Base-by-base conservation (phyloP, 2,113 vertebrate genomes). In the Accipiter cooperii region DNA sequence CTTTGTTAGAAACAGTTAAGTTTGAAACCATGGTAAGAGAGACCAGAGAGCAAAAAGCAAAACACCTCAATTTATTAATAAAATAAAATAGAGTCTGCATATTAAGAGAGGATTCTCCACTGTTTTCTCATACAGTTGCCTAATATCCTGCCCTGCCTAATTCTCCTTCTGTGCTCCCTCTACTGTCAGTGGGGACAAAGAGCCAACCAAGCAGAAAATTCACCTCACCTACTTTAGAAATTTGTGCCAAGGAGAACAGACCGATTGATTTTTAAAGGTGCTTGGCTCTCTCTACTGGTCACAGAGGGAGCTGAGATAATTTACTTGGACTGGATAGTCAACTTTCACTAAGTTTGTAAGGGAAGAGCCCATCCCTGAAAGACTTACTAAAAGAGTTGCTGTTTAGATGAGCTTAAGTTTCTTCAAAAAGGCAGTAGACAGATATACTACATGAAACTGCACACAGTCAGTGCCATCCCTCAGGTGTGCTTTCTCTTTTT, bases 241-340 rank as follows among this genome's bases (percentile, higher is more conserved):
- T 77, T 31, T 77, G 14, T 90, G 28, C 14, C 46, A 44, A 12
- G 36, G 10, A 76, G 34, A 70, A 84, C 84, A 34, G 26, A 44
- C 42, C 49, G 36, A 84, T 46, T 61, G 68, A 68, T 51, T 94
- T 92, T 71, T 87, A 89, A 93, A 96, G 42, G 17, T 69, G n/a
- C 40, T 93, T 96, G 78, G 47, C 74, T 94, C 84, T 93, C 80
- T 91, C 44, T 89, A 29, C 91, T 89, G 77, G 57, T 91, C 65
- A 84, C 57, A 5, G 24, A 87, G 42, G 57, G 44, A 84, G 74
- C 33, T 70, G 42, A 78, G 52, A 46, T 44, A 70, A 69, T 54
- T 87, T 81, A 12, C 42, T 75, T 65, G 33, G 28, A 47, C 33
- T 68, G 26, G 21, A 52, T 21, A 47, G 14, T 40, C 42, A 71